Base-by-base conservation (phyloP, 2,888 invertebrate species). In the Rhamnusium bicolor region DNA sequence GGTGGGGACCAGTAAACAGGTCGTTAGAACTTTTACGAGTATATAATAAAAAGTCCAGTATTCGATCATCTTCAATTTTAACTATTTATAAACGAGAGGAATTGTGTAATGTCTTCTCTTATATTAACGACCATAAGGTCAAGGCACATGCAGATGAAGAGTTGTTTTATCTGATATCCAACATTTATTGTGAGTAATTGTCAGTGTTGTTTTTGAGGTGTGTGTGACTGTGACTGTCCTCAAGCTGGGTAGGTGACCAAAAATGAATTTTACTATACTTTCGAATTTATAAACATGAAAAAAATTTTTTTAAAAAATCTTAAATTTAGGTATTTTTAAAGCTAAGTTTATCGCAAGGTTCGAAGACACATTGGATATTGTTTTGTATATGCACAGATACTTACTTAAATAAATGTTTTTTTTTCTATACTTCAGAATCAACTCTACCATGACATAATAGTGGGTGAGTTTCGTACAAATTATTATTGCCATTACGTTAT, bases 21-120 rank as follows among this genome's bases (percentile, higher is more conserved):
- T 29, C 53, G 56, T 56, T 24, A 14, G 16, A 24, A 29, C 6
- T 19, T 12, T 0, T 40, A n/a, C n/a, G n/a, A n/a, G 40, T 46
- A 6, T 14, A 10, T 10, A 18, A 19, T 19, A 12, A 40, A 40
- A n/a, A 2, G n/a, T 47, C 6, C 10, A 7, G 0, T 24, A 62
- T 62, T 18, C 47, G 46, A 53, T 65, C 65, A 65, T 65, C 53
- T 27, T 65, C 27, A 10, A 8, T 65, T 53, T 53, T 65, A 65
- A 27, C 51, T 53, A 49, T 49, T 32, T 16, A 58, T 58, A 32
- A 21, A 63, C 19, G 19, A 12, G 16, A 46, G 10, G 19, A 51
- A 10, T 51, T 49, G 27, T 27, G 49, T 63, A 49, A 24, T 12
- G 40, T 47, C 40, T 21, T 47, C 32, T 7, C 3, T 14, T 8